Evolutionary conservation across 2,888 invertebrate species (phyloP).

Genomic region (Drosophila pseudotakahashii): DNA sequence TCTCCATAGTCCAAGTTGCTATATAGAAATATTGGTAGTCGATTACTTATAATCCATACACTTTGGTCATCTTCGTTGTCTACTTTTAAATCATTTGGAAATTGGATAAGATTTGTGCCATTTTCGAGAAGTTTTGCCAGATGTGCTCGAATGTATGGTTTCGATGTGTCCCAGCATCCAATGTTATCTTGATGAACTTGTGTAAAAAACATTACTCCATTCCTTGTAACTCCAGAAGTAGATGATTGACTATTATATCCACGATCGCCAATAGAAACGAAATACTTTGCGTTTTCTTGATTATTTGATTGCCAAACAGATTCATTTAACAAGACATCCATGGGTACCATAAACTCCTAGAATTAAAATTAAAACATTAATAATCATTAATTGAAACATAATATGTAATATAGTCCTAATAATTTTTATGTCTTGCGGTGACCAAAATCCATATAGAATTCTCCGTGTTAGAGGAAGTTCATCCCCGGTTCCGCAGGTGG

Average conservation of each 20-base stretch:
- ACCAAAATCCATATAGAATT: too few relatives aligned
- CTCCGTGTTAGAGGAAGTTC: too few relatives aligned
- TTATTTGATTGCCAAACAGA: conserved; percentile 83
- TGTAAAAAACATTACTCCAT: conserved; percentile 91
- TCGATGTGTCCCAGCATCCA: conserved; percentile 92
- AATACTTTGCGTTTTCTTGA: conserved; percentile 78
- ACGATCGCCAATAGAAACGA: conserved; percentile 84
- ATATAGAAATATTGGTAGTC: conserved; percentile 90
- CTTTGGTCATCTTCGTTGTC: conserved; percentile 88
- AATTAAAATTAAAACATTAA: neutral
- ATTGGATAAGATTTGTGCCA: conserved; percentile 87
- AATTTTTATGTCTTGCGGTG: too few relatives aligned
- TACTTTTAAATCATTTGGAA: conserved; percentile 92
- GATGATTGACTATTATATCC: conserved; percentile 89
- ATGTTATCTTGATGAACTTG: conserved; percentile 90
- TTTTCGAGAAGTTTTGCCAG: conserved; percentile 83
- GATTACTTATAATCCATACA: conserved; percentile 91
- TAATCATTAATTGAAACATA: too few relatives aligned
- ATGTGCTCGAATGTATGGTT: conserved; percentile 88
- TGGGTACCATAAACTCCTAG: conserved; percentile 89
- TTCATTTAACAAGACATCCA: conserved; percentile 88
- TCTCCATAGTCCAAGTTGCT: conserved; percentile 87
- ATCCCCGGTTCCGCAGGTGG: too few relatives aligned
- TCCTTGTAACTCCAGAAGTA: conserved; percentile 89
- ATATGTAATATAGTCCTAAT: too few relatives aligned